phyloP scores from a whole-genome alignment of 2,888 invertebrate species.

The Dicyrtoma fusca region DNA sequence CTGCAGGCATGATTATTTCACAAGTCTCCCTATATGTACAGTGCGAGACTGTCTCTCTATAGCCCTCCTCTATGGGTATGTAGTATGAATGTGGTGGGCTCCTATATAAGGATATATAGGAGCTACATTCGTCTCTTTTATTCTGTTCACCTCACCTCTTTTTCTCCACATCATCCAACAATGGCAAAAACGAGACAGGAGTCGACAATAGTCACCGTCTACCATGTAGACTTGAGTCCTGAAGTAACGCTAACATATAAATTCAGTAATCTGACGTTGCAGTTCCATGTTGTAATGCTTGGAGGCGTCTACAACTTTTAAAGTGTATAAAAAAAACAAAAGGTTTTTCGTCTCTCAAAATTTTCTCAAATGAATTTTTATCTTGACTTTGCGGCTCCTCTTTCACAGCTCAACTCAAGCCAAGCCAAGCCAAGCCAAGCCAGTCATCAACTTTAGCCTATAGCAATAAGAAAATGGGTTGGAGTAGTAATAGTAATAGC shows the following conservation, averaged over 20 bases:
- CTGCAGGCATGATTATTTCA: no score
- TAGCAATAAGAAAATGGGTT: no score
- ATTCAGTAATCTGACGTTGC: conserved; percentile 25
- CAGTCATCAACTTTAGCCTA: no score
- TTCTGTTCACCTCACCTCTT: background rate
- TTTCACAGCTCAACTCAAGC: conserved; percentile 3
- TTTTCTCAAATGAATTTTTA: background rate
- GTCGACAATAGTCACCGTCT: no score
- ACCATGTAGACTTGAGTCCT: conserved; percentile 5
- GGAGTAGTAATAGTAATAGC: no score
- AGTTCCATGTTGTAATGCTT: conserved; percentile 28
- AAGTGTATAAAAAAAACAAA: background rate
- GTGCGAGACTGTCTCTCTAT: no score
- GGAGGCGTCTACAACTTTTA: conserved; percentile 25
- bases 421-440: no score
- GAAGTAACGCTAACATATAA: background rate
- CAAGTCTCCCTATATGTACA: no score
- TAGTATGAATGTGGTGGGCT: no score
- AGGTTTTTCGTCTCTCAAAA: background rate
- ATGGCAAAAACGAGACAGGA: background rate
- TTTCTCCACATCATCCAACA: background rate
- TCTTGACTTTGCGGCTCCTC: background rate
- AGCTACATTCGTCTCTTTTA: background rate
- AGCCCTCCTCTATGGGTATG: no score
- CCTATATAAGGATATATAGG: no score